Conservation (phyloP, 2,888 invertebrate genomes). For the Poecilobothrus nobilitatus region DNA sequence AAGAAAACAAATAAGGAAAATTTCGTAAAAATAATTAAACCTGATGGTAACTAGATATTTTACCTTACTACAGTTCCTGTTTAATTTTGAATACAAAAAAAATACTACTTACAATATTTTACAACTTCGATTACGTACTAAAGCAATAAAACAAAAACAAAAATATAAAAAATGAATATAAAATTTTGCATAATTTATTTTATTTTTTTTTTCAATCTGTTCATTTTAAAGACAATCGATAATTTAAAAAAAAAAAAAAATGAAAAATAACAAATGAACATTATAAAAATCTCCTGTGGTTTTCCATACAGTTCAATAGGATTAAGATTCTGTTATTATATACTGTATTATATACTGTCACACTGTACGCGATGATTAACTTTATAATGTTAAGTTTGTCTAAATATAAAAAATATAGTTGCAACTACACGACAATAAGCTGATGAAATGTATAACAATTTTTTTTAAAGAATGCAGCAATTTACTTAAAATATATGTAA, state of each 20-base stretch:
- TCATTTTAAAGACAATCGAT: background rate
- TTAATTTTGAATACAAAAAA: too few species aligned
- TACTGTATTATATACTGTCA: background rate
- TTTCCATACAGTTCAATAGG: background rate
- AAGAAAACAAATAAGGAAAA: too few species aligned
- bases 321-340: background rate
- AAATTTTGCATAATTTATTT: slow-evolving; percentile 3
- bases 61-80: too few species aligned
- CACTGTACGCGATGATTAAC: background rate
- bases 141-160: too few species aligned
- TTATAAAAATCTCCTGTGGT: background rate
- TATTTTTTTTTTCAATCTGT: background rate
- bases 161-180: background rate
- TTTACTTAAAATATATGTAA: too few species aligned
- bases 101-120: too few species aligned
- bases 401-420: too few species aligned
- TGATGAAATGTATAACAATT: background rate
- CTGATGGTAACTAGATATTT: too few species aligned
- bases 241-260: background rate
- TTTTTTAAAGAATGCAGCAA: background rate
- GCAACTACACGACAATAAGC: background rate
- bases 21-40: too few species aligned
- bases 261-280: background rate
- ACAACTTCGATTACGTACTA: too few species aligned
- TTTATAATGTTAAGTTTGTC: background rate